Percentiles rank a stretch among this genome's conserved stretches.
phyloP scores from a whole-genome alignment of 1,140 invertebrate genomes.

The Microplitis demolitor region DNA sequence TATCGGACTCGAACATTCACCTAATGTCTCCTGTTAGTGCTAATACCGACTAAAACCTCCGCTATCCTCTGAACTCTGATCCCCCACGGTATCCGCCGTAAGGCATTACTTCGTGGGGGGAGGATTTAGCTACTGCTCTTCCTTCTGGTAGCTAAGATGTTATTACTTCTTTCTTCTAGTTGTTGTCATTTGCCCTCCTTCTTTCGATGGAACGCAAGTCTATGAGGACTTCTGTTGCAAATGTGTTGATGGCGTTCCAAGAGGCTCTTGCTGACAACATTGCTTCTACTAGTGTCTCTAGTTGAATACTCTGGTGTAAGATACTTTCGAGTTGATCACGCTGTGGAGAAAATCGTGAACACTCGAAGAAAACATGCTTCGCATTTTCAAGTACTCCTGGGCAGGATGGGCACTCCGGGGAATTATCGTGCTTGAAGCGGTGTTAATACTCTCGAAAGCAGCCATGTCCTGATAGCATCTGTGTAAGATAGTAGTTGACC shows the following conservation, averaged over 20 bases:
- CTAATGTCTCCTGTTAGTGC: no score
- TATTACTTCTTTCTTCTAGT: no score
- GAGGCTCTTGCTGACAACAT: background rate
- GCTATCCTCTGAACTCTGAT: background rate
- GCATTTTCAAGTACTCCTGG: background rate
- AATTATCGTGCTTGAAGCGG: conserved; percentile 40
- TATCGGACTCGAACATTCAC: background rate
- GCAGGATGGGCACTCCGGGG: conserved; percentile 33
- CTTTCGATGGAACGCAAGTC: conserved; percentile 10
- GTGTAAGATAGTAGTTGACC: conserved; percentile 34
- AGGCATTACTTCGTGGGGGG: conserved; percentile 17
- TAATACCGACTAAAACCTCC: background rate
- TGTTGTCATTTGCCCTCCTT: background rate
- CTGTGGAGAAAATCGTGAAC: background rate
- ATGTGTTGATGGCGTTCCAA: conserved; percentile 3
- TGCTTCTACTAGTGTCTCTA: conserved; percentile 19
- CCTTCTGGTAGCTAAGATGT: background rate
- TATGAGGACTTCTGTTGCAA: conserved; percentile 8
- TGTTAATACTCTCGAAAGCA: conserved; percentile 42
- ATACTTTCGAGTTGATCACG: background rate
- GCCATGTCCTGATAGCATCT: conserved; percentile 36
- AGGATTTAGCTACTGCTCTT: conserved; percentile 15
- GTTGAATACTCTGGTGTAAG: conserved; percentile 1
- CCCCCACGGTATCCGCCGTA: conserved; percentile 4
- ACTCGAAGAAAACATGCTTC: conserved; percentile 21